Evolutionary conservation across 2,113 vertebrate species (phyloP).

Genomic region (Malaclemys terrapin): DNA sequence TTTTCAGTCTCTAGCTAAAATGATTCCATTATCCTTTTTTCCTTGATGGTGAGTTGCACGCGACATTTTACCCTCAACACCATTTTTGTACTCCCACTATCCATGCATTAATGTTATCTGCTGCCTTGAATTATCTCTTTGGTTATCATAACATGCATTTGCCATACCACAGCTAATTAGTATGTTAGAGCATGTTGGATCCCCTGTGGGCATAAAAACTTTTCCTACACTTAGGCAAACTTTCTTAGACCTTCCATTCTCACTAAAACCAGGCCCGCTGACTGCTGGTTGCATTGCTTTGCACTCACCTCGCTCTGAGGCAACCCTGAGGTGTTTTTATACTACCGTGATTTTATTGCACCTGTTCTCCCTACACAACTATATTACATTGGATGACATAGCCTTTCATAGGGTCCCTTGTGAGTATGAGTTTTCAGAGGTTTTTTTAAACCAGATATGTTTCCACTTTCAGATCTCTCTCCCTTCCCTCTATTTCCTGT

Average conservation of each 20-base stretch:
- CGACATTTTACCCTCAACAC: not conserved
- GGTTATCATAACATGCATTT: not conserved
- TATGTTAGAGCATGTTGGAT: not conserved
- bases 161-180: not conserved
- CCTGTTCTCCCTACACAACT: not conserved
- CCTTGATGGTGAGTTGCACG: not conserved
- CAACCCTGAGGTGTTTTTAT: not conserved
- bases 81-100: not conserved
- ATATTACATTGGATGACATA: accelerated
- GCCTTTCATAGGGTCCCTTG: not conserved
- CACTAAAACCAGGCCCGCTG: not conserved
- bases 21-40: not conserved
- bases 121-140: not conserved
- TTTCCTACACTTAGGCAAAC: not conserved
- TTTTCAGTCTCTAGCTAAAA: not conserved
- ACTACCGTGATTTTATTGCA: not conserved
- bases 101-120: not conserved
- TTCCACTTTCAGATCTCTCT: slow-evolving; percentile 2
- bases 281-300: not conserved
- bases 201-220: not conserved
- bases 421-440: not conserved
- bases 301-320: not conserved
- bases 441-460: slow-evolving; percentile 46
- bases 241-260: not conserved
- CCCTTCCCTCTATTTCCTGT: slow-evolving; percentile 33